Evolutionary conservation across 2,797 vertebrate genomes (phyloP).

Genomic region (Sylvilagus floridanus): DNA sequence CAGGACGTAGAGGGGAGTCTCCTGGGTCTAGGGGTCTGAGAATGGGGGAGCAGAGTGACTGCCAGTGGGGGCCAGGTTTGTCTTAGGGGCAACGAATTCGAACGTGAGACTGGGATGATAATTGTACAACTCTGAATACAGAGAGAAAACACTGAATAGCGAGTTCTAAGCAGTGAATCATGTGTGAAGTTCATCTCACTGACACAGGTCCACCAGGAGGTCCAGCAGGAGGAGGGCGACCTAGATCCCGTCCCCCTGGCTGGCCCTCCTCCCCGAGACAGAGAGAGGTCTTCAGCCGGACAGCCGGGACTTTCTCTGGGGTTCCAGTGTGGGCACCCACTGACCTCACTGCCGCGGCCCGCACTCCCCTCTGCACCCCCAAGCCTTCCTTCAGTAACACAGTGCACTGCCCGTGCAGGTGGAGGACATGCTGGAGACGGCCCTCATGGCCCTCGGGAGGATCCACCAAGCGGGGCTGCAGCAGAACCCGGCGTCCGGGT

Average conservation of each 20-base stretch:
- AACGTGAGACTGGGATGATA: neutral
- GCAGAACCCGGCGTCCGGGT: neutral
- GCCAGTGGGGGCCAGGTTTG: neutral
- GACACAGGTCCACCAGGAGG: neutral
- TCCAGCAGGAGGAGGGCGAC: neutral
- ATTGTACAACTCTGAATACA: neutral
- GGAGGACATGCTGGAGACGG: conserved; percentile 45
- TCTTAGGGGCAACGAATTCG: neutral
- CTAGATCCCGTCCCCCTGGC: neutral
- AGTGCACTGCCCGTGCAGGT: conserved; percentile 36
- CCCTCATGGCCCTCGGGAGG: conserved; percentile 48
- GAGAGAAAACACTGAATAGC: neutral
- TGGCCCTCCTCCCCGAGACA: neutral
- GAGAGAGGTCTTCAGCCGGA: neutral
- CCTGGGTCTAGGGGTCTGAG: neutral
- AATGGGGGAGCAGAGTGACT: neutral
- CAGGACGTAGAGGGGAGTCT: neutral
- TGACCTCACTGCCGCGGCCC: neutral
- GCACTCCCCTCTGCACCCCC: no score
- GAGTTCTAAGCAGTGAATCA: neutral
- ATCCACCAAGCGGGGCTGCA: conserved; percentile 54
- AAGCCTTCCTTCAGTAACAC: no score
- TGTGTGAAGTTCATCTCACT: neutral
- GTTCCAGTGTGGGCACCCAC: neutral
- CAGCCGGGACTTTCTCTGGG: neutral